Evolutionary conservation across 1,140 invertebrate species (phyloP).

Genomic region (Chironomus striatipennis): DNA sequence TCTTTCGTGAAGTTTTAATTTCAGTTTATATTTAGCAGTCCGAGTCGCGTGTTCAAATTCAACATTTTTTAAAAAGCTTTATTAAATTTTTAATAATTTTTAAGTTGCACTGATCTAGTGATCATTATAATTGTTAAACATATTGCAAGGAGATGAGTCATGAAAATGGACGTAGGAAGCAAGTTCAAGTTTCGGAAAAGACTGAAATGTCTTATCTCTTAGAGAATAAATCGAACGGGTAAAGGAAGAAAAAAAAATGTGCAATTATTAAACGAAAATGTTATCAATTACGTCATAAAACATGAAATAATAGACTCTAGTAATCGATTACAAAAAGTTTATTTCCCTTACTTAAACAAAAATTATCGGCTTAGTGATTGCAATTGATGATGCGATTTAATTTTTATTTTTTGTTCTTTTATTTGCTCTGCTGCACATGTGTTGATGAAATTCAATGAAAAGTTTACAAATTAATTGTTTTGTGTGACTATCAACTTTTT

Average conservation of each 20-base stretch:
- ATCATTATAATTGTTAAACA: neutral
- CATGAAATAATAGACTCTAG: neutral
- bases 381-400: too few species aligned
- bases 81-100: neutral
- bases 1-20: neutral
- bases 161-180: neutral
- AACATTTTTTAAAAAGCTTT: too few species aligned
- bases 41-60: neutral
- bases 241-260: too few species aligned
- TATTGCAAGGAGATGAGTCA: neutral
- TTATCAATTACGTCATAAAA: neutral
- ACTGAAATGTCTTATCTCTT: conserved; percentile 7
- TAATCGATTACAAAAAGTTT: too few species aligned
- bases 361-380: too few species aligned
- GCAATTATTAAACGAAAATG: neutral
- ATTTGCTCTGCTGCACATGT: too few species aligned
- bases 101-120: neutral
- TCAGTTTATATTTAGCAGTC: neutral
- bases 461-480: too few species aligned
- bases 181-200: neutral
- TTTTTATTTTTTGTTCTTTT: too few species aligned
- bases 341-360: too few species aligned
- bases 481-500: too few species aligned
- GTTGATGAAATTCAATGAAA: too few species aligned
- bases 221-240: neutral